Percentiles rank a stretch among this genome's conserved stretches.
Conservation (phyloP, 2,797 vertebrate genomes). For the Catamblyrhynchus diadema region DNA sequence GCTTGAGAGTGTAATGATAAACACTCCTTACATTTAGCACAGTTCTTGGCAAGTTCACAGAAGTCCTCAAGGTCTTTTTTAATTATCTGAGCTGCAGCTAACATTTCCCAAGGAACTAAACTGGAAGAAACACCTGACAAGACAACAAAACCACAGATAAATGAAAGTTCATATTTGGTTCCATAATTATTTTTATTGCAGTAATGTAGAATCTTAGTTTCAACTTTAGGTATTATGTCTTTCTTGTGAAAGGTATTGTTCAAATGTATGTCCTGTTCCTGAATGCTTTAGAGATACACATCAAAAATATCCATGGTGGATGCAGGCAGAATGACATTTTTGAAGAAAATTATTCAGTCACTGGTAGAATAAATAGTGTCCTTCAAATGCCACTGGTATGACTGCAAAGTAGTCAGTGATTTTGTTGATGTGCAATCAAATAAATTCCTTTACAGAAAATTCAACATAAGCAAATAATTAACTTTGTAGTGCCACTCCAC, state of each 20-base stretch:
- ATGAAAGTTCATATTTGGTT: background rate
- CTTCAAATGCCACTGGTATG: background rate
- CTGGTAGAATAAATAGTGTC: background rate
- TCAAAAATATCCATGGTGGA: background rate
- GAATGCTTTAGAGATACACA: background rate
- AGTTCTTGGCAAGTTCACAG: slow-evolving; percentile 25
- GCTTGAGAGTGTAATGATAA: background rate
- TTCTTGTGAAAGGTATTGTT: background rate
- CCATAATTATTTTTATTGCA: background rate
- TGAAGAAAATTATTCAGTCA: background rate
- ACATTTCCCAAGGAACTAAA: background rate
- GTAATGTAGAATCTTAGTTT: background rate
- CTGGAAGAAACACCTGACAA: background rate
- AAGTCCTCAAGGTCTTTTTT: background rate
- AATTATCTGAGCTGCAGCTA: background rate
- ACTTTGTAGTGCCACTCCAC: background rate
- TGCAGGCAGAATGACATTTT: background rate
- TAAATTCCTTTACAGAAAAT: background rate
- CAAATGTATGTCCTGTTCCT: background rate
- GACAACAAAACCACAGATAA: background rate
- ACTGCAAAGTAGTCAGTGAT: background rate
- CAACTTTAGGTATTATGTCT: background rate
- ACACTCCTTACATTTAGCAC: background rate
- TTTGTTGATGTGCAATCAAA: background rate
- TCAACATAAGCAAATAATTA: background rate